Percentiles rank a stretch among this genome's conserved stretches.
These are phyloP conservation scores for Hydrolagus affinis DNA, from an alignment of 2,113 vertebrate species.

Conservation along the genomic window DNA sequence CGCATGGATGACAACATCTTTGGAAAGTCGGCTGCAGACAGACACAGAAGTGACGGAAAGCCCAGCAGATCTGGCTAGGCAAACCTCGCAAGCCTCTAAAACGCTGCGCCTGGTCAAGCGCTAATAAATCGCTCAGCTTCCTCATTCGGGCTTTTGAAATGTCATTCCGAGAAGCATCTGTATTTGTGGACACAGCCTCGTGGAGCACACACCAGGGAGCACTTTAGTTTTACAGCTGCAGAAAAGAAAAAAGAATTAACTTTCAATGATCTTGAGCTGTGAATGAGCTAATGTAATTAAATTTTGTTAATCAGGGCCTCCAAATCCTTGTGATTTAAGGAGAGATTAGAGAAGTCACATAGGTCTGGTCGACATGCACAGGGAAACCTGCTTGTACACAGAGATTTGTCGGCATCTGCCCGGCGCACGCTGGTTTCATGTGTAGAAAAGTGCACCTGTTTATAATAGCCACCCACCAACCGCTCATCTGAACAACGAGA, in stretches of 20 bases:
- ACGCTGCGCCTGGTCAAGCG: too few relatives aligned
- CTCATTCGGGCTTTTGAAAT: background rate
- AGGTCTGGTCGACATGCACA: too few relatives aligned
- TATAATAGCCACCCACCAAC: background rate
- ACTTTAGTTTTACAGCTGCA: background rate
- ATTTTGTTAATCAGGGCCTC: slow-evolving; percentile 30
- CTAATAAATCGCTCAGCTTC: background rate
- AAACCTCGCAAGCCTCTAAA: background rate
- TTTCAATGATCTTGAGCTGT: slow-evolving; percentile 22
- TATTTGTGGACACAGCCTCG: slow-evolving; percentile 17
- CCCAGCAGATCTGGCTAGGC: background rate
- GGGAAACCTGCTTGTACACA: background rate
- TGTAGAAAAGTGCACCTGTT: background rate
- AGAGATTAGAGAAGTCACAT: slow-evolving; percentile 23
- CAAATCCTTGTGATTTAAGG: slow-evolving; percentile 31
- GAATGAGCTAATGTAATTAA: slow-evolving; percentile 26
- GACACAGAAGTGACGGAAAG: background rate
- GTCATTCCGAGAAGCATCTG: slow-evolving; percentile 14
- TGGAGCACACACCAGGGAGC: slow-evolving; percentile 18
- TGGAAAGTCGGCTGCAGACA: background rate
- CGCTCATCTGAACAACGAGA: background rate
- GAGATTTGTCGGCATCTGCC: too few relatives aligned
- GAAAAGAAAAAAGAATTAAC: slow-evolving; percentile 31
- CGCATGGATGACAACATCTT: background rate
- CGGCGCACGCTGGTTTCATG: background rate